Evolutionary conservation across 2,888 invertebrate species (phyloP).

Genomic region (Phrixothrix hirtus): DNA sequence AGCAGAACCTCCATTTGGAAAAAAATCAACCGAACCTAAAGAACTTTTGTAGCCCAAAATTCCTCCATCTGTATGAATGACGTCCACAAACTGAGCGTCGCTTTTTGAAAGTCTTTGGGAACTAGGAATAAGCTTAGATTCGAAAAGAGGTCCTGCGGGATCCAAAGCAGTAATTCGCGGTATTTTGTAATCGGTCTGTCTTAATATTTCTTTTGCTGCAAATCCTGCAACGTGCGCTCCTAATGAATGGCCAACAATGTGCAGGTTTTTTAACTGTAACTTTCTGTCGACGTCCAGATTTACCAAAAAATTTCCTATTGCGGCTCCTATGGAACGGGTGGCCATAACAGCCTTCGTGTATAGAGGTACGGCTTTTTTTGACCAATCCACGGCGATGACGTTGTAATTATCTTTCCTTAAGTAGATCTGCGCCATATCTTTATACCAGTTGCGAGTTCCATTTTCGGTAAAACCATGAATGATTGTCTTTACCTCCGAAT

Average conservation of each 20-base stretch:
- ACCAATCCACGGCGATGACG: conserved; percentile 60
- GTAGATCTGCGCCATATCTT: conserved; percentile 52
- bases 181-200: conserved; percentile 40
- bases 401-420: conserved; percentile 54
- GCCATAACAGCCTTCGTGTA: conserved; percentile 46
- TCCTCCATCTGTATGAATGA: conserved; percentile 65
- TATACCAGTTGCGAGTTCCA: conserved; percentile 46
- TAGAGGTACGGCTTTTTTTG: conserved; percentile 41
- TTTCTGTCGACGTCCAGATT: conserved; percentile 7
- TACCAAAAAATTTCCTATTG: conserved; percentile 42
- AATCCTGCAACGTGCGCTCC: conserved; percentile 48
- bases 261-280: conserved; percentile 35
- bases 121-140: conserved; percentile 43
- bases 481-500: conserved; percentile 45
- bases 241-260: conserved; percentile 50
- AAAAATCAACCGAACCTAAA: conserved; percentile 60
- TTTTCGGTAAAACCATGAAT: conserved; percentile 58
- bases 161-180: conserved; percentile 59
- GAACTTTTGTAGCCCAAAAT: conserved; percentile 56
- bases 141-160: conserved; percentile 60
- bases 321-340: conserved; percentile 40
- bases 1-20: conserved; percentile 60
- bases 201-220: conserved; percentile 41
- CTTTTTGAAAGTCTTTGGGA: conserved; percentile 59
- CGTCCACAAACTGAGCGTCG: conserved; percentile 64